These are phyloP conservation scores for Morone chrysops DNA, from an alignment of 2,113 vertebrate species.

Conservation along the genomic window DNA sequence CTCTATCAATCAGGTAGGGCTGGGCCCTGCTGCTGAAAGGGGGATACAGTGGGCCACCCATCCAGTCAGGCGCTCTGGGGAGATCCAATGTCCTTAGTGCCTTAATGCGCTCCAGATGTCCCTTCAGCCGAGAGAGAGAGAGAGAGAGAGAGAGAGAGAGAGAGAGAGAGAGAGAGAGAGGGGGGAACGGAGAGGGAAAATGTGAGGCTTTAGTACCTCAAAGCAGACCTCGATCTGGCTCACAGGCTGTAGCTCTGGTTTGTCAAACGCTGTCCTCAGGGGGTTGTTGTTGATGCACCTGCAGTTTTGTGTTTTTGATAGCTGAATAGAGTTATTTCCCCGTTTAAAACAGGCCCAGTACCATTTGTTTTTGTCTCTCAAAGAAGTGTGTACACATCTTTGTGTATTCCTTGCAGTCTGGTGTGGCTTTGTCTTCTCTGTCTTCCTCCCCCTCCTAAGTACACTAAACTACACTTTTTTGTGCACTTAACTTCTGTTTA, in stretches of 20 bases:
- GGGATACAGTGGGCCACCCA: conserved; percentile 84
- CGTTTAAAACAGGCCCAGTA: conserved; percentile 8
- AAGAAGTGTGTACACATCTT: background rate
- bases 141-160: background rate
- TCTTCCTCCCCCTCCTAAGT: background rate
- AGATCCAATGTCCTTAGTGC: conserved; percentile 83
- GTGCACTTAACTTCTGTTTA: background rate
- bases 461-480: background rate
- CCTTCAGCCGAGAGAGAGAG: conserved; percentile 60
- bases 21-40: conserved; percentile 81
- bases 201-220: conserved; percentile 45
- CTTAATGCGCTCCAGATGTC: conserved; percentile 87
- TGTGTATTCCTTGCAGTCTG: background rate
- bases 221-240: conserved; percentile 49
- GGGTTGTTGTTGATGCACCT: conserved; percentile 76
- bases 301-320: conserved; percentile 52
- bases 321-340: background rate
- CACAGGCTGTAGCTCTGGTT: conserved; percentile 40
- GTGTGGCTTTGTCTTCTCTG: conserved; percentile 7
- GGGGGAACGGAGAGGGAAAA: conserved; percentile 6
- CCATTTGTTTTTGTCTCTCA: background rate
- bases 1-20: conserved; percentile 82
- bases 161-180: background rate
- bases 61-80: conserved; percentile 80
- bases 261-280: conserved; percentile 41